phyloP scores from a whole-genome alignment of 2,888 invertebrate genomes.

The Cantharis rufa region DNA sequence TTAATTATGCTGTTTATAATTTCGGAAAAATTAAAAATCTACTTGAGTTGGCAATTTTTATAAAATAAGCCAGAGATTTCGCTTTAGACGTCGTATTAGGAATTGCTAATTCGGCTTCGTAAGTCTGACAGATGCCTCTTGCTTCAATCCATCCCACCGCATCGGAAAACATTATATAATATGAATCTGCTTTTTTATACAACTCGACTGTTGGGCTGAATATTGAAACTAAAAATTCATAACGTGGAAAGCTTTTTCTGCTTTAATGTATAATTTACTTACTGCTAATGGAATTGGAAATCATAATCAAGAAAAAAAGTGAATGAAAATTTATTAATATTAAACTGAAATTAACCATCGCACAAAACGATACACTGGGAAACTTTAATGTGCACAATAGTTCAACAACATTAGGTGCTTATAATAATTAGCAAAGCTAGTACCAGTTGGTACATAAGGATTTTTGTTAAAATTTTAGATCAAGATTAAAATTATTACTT shows the following conservation, averaged over 20 bases:
- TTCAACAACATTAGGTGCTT: neutral
- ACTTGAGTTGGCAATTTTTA: neutral
- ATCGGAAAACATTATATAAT: constrained; percentile 2
- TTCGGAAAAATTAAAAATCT: neutral
- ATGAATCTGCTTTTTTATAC: neutral
- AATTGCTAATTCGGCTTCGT: neutral
- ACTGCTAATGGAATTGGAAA: neutral
- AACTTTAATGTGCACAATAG: neutral
- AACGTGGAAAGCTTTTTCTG: neutral
- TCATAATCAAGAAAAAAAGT: neutral
- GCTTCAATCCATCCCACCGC: constrained; percentile 5
- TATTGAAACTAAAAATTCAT: neutral
- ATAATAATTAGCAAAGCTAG: neutral
- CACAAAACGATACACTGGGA: neutral
- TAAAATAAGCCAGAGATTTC: neutral
- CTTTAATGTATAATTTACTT: neutral
- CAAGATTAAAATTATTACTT: neutral
- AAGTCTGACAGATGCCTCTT: neutral
- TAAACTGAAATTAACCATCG: neutral
- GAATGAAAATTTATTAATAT: neutral
- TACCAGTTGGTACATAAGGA: neutral
- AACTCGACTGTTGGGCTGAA: neutral
- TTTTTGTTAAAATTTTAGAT: neutral
- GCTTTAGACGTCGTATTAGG: neutral
- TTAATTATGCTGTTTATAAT: neutral